Base-by-base conservation (phyloP, 1,140 invertebrate species). In the Atta texana region DNA sequence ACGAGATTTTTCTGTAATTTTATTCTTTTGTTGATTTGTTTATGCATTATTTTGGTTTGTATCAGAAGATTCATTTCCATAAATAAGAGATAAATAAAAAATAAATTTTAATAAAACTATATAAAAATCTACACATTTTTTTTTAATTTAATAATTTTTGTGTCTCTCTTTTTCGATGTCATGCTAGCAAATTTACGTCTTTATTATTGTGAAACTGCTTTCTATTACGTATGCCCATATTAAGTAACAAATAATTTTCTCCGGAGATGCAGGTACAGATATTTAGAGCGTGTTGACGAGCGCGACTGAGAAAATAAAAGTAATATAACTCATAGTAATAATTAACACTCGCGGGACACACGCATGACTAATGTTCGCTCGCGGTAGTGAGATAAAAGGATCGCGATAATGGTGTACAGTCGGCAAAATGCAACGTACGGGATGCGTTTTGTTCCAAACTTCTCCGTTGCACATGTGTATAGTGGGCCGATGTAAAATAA, bases 281-380 rank as follows among this genome's bases (percentile, higher is more conserved):
- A 24, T 44, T 61, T 24, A 28, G 24, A 31, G 10, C 44, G 12
- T 18, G 21, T 49, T 44, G 24, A 61, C 24, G 21, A 3, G 2
- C 10, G 14, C 14, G 18, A n/a, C 44, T 4, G 8, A 14, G 16
- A 31, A 71, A 57, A 71, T n/a, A 16, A 39, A 80, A 55, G 49
- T 69, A 81, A 82, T 49, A 31, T 34, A 53, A 80, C 39, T 53
- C 12, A 24, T 28, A 72, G 59, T 55, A 71, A 31, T 59, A 57
- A 71, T 76, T 76, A 76, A 76, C 34, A 34, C 34, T 24, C 77
- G 77, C 77, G 44, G 6, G 21, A 34, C 44, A 39, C 21, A 44
- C 78, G 78, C 78, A 44, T 53, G 76, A 80, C 63, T 80, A 53
- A 72, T 68, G 49, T 49, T 34, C 63, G 24, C 61, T 8, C 39